Evolutionary conservation across 2,113 vertebrate species (phyloP).

Genomic region (Oceanites oceanicus): DNA sequence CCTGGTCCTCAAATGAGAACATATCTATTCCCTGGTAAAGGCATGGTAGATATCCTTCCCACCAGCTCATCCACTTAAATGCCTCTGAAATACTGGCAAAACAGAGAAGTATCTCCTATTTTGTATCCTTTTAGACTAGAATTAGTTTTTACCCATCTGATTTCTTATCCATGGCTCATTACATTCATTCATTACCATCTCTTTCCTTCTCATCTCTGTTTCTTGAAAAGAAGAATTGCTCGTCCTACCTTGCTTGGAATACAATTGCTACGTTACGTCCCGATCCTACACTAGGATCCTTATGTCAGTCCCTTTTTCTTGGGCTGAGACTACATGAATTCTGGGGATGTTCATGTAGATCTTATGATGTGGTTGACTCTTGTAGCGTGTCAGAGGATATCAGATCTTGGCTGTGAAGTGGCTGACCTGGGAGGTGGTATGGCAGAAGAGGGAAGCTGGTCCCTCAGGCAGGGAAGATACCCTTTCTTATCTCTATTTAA

Average conservation of each 20-base stretch:
- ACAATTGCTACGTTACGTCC: fast-evolving
- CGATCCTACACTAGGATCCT: not conserved
- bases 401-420: not conserved
- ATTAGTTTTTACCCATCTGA: not conserved
- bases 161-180: not conserved
- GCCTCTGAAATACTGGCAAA: not conserved
- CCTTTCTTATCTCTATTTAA: not conserved
- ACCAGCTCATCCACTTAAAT: not conserved
- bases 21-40: not conserved
- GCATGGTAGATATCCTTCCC: not conserved
- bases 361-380: not conserved
- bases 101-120: not conserved
- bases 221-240: not conserved
- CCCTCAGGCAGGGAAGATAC: not conserved
- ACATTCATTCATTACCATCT: not conserved
- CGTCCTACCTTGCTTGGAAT: not conserved
- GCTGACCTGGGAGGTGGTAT: not conserved
- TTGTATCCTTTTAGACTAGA: not conserved
- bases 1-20: not conserved
- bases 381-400: not conserved
- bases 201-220: not conserved
- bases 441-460: not conserved
- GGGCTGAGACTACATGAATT: not conserved
- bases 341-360: not conserved
- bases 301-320: not conserved